These are phyloP conservation scores for Yponomeuta plumbellus DNA, from an alignment of 2,888 invertebrate genomes.

Conservation along the genomic window DNA sequence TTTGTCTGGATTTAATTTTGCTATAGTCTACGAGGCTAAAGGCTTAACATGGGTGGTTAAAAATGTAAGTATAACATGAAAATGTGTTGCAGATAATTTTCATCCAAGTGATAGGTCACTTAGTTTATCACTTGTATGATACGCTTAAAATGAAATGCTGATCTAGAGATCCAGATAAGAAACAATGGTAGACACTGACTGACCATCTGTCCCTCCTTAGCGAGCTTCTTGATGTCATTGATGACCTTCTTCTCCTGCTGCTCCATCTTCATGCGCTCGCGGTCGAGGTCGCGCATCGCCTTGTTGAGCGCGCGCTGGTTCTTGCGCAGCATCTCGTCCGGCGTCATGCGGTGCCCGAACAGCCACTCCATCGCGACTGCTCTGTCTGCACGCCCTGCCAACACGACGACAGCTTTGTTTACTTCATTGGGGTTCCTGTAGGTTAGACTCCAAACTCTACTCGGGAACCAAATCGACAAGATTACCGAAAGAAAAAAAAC, in stretches of 20 bases:
- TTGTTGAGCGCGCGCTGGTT: conserved; percentile 98
- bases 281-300: conserved; percentile 98
- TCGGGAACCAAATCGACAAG: too few species aligned
- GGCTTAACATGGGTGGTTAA: too few species aligned
- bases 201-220: conserved; percentile 99
- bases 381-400: background rate
- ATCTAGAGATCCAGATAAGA: background rate
- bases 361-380: conserved; percentile 88
- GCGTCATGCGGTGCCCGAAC: conserved; percentile 96
- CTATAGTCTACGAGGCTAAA: too few species aligned
- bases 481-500: too few species aligned
- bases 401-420: background rate
- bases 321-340: conserved; percentile 98
- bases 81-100: too few species aligned
- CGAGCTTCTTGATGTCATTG: conserved; percentile 98
- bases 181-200: conserved; percentile 13
- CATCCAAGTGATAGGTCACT: too few species aligned
- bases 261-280: conserved; percentile 96
- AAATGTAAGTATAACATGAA: too few species aligned
- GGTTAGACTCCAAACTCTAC: too few species aligned
- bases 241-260: conserved; percentile 99
- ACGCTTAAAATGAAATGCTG: too few species aligned
- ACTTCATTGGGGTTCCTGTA: background rate
- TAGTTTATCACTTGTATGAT: too few species aligned
- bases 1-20: too few species aligned